Percentiles rank a stretch among this genome's conserved stretches.
Conservation (phyloP, 2,113 vertebrate species). For the Phrynosoma platyrhinos region DNA sequence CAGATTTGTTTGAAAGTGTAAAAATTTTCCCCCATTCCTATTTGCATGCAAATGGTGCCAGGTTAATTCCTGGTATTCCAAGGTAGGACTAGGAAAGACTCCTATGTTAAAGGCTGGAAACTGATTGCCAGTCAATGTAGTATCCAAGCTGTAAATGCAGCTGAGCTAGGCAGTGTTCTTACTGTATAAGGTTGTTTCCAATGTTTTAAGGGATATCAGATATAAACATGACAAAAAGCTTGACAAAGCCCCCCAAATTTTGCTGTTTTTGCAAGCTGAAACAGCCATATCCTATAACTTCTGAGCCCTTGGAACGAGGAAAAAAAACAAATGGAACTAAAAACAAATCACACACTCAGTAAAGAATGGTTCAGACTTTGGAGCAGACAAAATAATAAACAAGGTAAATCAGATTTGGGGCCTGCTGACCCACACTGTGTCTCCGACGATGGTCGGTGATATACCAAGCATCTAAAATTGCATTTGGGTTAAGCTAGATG, state of each 20-base stretch:
- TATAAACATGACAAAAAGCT: not conserved
- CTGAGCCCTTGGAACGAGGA: not conserved
- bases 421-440: constrained; percentile 37
- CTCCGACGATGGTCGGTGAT: constrained; percentile 16
- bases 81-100: not conserved
- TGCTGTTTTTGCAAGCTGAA: constrained; percentile 2
- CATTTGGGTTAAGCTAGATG: constrained; percentile 39
- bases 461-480: constrained; percentile 37
- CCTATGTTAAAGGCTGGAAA: not conserved
- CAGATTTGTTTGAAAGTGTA: not conserved
- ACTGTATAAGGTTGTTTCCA: not conserved
- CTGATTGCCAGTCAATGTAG: not conserved
- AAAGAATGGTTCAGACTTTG: constrained; percentile 9
- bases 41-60: not conserved
- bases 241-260: not conserved
- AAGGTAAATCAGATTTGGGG: constrained; percentile 45
- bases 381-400: constrained; percentile 40
- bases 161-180: not conserved
- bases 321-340: not conserved
- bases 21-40: not conserved
- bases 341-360: constrained; percentile 5
- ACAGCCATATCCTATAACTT: not conserved
- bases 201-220: not conserved
- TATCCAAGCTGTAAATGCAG: not conserved
- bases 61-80: not conserved